These are phyloP conservation scores for Caenorhabditis wallacei DNA, from an alignment of 2,888 invertebrate species.

Conservation along the genomic window DNA sequence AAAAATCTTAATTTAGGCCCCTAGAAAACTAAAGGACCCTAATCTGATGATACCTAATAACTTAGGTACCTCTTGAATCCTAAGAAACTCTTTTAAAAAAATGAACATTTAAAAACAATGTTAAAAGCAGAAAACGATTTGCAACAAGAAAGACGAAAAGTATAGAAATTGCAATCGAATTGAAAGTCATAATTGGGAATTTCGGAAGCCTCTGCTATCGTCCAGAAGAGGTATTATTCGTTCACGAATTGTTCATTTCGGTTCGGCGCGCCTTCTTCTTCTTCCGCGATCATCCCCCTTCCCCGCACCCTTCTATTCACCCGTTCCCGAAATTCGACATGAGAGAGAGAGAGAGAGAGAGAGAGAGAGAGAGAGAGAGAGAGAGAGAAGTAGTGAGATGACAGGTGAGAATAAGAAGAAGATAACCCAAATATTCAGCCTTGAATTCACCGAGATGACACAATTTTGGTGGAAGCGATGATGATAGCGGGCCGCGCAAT, in stretches of 20 bases:
- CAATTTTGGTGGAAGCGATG: constrained; percentile 54
- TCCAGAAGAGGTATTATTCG: not conserved
- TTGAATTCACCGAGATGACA: constrained; percentile 42
- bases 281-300: constrained; percentile 13
- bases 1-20: too few relatives aligned
- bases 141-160: not conserved
- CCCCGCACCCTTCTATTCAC: too few relatives aligned
- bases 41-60: too few relatives aligned
- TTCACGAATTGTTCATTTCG: constrained; percentile 54
- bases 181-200: constrained; percentile 55
- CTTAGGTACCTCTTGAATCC: too few relatives aligned
- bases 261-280: constrained; percentile 54
- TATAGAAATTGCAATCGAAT: constrained; percentile 13
- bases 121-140: not conserved
- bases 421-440: constrained; percentile 64
- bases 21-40: too few relatives aligned
- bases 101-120: not conserved
- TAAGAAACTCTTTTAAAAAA: too few relatives aligned
- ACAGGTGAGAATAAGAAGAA: constrained; percentile 44
- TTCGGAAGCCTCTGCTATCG: too few relatives aligned
- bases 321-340: constrained; percentile 56
- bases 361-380: constrained; percentile 5
- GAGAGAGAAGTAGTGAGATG: too few relatives aligned
- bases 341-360: not conserved
- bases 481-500: constrained; percentile 62